Conservation (phyloP, 2,113 vertebrate species). For the Turnix velox region DNA sequence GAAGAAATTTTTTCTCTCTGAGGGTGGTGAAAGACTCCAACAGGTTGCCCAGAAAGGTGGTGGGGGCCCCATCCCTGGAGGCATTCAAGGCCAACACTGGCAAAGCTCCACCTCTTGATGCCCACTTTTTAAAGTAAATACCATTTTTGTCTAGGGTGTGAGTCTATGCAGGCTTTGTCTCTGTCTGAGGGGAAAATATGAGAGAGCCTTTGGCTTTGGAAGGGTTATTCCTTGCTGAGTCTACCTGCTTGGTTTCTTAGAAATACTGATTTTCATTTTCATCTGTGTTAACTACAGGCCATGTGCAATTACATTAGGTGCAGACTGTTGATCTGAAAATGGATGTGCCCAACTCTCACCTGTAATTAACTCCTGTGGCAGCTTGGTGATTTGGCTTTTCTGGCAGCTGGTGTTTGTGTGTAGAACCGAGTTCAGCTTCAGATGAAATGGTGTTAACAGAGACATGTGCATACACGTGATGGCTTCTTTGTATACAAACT, state of each 20-base stretch:
- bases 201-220: neutral
- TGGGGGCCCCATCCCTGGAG: no score
- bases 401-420: neutral
- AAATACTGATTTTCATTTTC: neutral
- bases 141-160: fast-evolving
- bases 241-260: neutral
- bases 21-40: no score
- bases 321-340: neutral
- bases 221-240: neutral
- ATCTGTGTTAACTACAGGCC: neutral
- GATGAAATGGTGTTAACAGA: neutral
- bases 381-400: neutral
- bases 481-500: neutral
- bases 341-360: neutral
- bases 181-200: neutral
- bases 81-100: no score
- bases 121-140: no score
- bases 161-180: no score
- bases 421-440: neutral
- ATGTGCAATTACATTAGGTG: neutral
- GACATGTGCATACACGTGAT: fast-evolving
- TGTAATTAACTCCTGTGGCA: neutral
- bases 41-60: no score
- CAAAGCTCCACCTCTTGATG: neutral
- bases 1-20: no score